A percentile compares a stretch with the other conserved stretches of the same genome.
These are phyloP conservation scores for Charanyca ferruginea DNA, from an alignment of 2,888 invertebrate species.

Conservation along the genomic window DNA sequence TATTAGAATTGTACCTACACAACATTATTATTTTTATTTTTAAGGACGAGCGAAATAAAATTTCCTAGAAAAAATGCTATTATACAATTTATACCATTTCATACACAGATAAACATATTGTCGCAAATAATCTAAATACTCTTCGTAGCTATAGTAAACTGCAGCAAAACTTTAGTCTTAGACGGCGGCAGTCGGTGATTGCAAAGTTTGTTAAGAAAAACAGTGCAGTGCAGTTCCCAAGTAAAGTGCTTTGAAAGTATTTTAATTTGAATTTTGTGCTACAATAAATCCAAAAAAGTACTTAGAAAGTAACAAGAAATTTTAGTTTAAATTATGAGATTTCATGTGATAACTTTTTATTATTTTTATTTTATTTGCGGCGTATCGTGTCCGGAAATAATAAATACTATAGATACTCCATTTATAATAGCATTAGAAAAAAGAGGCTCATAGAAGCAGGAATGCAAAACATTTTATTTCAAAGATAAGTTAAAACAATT, in stretches of 20 bases:
- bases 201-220: constrained; percentile 55
- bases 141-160: constrained; percentile 27
- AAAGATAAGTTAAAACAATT: no score
- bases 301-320: constrained; percentile 2
- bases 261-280: constrained; percentile 28
- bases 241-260: constrained; percentile 38
- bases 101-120: background rate
- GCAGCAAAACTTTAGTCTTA: constrained; percentile 49
- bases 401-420: no score
- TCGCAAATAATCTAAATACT: constrained; percentile 7
- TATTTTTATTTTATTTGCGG: background rate
- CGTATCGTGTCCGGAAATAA: no score
- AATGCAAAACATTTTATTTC: no score
- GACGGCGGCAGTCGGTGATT: constrained; percentile 37
- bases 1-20: no score
- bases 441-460: no score
- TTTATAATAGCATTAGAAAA: no score
- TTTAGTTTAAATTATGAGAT: background rate
- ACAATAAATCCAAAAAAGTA: constrained; percentile 28
- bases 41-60: no score
- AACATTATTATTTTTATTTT: no score
- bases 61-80: no score
- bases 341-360: background rate
- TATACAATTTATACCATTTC: no score
- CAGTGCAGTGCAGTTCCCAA: constrained; percentile 34